Evolutionary conservation across 2,797 vertebrate genomes (phyloP), one percentile per base, ranked within the genome.

Genomic region (Hirundo rustica): DNA sequence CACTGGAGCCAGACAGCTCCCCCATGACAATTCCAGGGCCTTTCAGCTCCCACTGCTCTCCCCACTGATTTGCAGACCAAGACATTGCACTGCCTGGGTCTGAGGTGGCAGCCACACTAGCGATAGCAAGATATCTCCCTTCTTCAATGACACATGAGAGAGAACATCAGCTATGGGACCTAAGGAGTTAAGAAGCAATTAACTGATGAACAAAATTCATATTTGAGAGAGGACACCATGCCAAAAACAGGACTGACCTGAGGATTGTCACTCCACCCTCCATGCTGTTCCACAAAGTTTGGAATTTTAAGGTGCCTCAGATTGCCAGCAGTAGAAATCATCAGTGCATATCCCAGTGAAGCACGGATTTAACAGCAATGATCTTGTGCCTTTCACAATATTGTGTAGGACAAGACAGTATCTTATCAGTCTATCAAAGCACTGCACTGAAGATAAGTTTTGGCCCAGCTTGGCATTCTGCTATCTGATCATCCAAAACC

Each of bases 361-460:
- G 34, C 38, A 75, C 8, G 38, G 26, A 32, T 84, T 81, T 66
- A 70, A 64, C 14, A 74, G 25, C 18, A 62, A 6, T 6, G 29
- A 14, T 62, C 6, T 20, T 70, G 81, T 70, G 10, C 30, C 7
- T 84, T 66, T 73, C 1, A 0, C 26, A 62, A 25, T 29, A 34
- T 17, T 45, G 6, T 38, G 17, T n/a, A 88, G 50, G 42, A 90
- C 50, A 80, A 81, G 30, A 44, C 44, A 66, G 26, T 36, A 73
- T 38, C 60, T 13, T 40, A 55, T 48, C 48, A 70, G 34, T 82
- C n/a, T 50, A 44, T 38, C 25, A 25, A 88, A 88, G 22, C 80
- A 77, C 78, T 91, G 65, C 61, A 83, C 68, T 94, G 85, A 61
- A 92, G 87, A 88, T 74, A 71, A 32, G 47, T 88, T 91, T 80